Conservation (phyloP, 1,140 invertebrate genomes). For the Mamestra configurata region DNA sequence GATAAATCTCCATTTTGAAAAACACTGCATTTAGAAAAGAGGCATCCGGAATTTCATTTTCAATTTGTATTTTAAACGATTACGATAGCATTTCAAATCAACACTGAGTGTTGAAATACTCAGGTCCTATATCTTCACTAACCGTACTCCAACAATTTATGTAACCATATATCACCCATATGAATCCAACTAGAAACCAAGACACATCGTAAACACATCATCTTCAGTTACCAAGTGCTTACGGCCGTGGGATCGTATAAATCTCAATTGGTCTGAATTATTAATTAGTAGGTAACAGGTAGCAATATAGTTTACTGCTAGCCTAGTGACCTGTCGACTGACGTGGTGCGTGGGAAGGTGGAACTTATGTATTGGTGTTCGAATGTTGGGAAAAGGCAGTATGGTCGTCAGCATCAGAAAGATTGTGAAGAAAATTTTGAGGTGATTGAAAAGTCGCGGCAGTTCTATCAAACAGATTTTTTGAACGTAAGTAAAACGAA, state of each 20-base stretch:
- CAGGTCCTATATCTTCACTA: neutral
- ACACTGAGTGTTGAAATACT: too few relatives aligned
- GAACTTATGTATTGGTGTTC: neutral
- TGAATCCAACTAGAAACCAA: neutral
- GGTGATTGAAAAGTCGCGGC: too few relatives aligned
- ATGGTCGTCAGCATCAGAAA: too few relatives aligned
- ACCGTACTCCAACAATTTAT: neutral
- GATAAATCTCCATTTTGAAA: too few relatives aligned
- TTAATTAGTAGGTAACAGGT: slow-evolving; percentile 24
- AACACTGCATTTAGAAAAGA: too few relatives aligned
- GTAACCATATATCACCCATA: neutral
- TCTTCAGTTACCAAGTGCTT: neutral
- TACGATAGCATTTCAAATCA: too few relatives aligned
- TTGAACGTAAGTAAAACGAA: too few relatives aligned
- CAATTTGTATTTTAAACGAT: too few relatives aligned
- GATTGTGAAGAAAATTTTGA: too few relatives aligned
- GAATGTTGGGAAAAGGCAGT: too few relatives aligned
- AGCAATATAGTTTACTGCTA: slow-evolving; percentile 24
- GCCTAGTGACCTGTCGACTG: slow-evolving; percentile 26
- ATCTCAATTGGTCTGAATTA: slow-evolving; percentile 26
- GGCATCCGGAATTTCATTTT: too few relatives aligned
- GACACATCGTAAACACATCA: slow-evolving; percentile 21
- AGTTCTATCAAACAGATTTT: too few relatives aligned
- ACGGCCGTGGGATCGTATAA: slow-evolving; percentile 11
- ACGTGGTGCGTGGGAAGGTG: slow-evolving; percentile 7